Percentiles rank a stretch among this genome's conserved stretches.
These are phyloP conservation scores for Mimachlamys varia DNA, from an alignment of 2,888 invertebrate species.

Conservation along the genomic window DNA sequence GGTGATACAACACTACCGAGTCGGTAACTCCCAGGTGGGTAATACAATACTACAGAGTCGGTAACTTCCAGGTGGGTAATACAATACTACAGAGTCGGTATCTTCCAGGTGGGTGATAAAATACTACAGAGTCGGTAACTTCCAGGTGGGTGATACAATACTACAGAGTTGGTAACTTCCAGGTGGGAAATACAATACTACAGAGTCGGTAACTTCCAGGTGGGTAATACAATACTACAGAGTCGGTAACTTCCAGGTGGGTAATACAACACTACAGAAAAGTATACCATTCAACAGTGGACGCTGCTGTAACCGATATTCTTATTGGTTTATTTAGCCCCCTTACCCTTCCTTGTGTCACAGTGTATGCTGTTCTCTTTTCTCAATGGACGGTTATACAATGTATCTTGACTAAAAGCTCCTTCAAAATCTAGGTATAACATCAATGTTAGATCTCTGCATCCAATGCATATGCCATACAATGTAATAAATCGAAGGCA, in stretches of 20 bases:
- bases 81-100: constrained; percentile 84
- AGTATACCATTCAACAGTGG: no score
- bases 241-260: constrained; percentile 88
- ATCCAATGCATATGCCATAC: no score
- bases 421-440: no score
- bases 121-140: constrained; percentile 85
- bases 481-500: no score
- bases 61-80: constrained; percentile 85
- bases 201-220: constrained; percentile 87
- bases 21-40: constrained; percentile 87
- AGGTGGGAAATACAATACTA: constrained; percentile 78
- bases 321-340: no score
- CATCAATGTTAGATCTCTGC: no score
- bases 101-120: constrained; percentile 84
- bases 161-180: constrained; percentile 86
- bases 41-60: constrained; percentile 82
- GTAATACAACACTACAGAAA: neutral
- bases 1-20: constrained; percentile 69
- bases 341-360: no score
- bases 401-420: no score
- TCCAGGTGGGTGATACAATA: constrained; percentile 83
- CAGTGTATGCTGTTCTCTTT: no score
- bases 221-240: constrained; percentile 53
- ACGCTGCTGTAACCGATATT: no score
- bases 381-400: no score